Base-by-base conservation (phyloP, 2,797 vertebrate species). In the Poecile montanus region DNA sequence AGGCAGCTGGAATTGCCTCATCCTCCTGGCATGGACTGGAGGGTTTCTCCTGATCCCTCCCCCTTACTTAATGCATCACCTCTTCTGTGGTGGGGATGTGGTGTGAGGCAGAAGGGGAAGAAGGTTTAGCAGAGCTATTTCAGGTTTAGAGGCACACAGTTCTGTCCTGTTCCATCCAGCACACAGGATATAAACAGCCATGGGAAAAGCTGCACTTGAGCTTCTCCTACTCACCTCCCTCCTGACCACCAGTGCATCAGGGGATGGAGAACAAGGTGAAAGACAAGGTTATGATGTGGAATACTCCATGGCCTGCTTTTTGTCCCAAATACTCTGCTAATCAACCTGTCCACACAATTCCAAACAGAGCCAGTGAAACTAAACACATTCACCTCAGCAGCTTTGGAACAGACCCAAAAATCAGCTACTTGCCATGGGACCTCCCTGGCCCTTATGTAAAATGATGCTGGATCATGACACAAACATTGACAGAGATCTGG, bases 101-200 rank as follows among this genome's bases (percentile, higher is more conserved):
- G 95, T 95, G 80, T 95, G 71, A 96, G 86, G 85, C 83, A 91
- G 88, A 63, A 93, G 72, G 45, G 85, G 80, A 96, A 90, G 85
- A 76, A 94, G 93, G 88, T 85, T 94, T 32, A 86, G 83, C 83
- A 61, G 93, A 95, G 88, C 93, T 97, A 89, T 94, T 97, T 95
- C 91, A 91, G 86, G 74, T 63, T 65, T 14, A 42, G 93, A 60
- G 90, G 78, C 81, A 26, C 7, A 47, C 65, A 83, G 61, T 45
- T 85, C 84, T 83, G 84, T 63, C 77, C 88, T 91, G 54, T 40
- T 93, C 68, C 89, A 54, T 25, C 61, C 94, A 93, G 94, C 67
- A 77, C 5, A 30, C 0, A 20, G 86, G 56, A 74, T 76, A 89
- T 71, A 91, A 95, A 92, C 83, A 85, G 88, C 88, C 73, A 25